Percentiles rank a stretch among this genome's conserved stretches.
Conservation (phyloP, 2,113 vertebrate genomes). For the Rhea pennata region DNA sequence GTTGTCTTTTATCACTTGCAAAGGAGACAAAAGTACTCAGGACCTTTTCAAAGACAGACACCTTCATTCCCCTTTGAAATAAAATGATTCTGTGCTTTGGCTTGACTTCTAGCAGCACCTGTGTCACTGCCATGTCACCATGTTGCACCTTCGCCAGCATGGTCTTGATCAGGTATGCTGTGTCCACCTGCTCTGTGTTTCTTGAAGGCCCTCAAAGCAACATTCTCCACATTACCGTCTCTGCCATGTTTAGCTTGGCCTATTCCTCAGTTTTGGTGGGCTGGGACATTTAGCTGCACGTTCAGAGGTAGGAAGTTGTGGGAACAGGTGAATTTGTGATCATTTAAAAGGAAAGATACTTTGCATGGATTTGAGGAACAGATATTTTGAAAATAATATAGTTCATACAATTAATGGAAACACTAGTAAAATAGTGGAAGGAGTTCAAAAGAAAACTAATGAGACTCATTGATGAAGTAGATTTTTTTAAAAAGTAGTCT, state of each 20-base stretch:
- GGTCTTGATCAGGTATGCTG: not conserved
- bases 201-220: not conserved
- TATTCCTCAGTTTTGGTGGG: not conserved
- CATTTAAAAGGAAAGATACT: not conserved
- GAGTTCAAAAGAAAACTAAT: not conserved
- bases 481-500: not conserved
- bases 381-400: not conserved
- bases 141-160: not conserved
- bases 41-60: not conserved
- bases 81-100: not conserved
- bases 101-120: slow-evolving; percentile 17
- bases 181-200: slow-evolving; percentile 24
- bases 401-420: not conserved
- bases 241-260: not conserved
- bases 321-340: not conserved
- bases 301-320: not conserved
- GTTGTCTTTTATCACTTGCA: not conserved
- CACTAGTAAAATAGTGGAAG: not conserved
- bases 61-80: not conserved
- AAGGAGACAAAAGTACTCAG: not conserved
- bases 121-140: not conserved
- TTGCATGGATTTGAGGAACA: not conserved
- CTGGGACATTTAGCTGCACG: not conserved
- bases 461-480: not conserved
- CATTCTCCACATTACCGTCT: not conserved